Evolutionary conservation across 37 sponge, comb jelly and placozoan genomes (phyloP).

Genomic region (Agelas oroides): DNA sequence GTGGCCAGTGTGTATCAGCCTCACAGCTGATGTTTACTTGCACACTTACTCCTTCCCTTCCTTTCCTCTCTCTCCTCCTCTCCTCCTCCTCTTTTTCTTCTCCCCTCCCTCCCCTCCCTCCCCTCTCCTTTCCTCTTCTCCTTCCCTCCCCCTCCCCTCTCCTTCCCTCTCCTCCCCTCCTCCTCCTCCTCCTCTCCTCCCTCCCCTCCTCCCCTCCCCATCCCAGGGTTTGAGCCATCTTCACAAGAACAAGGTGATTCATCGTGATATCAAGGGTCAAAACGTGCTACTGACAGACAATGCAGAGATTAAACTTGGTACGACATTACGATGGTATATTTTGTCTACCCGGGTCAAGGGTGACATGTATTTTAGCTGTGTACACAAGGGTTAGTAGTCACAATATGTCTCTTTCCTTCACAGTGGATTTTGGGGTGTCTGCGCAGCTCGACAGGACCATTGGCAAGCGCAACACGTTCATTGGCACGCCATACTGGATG

Average conservation of each 20-base stretch:
- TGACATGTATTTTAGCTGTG: too few relatives aligned
- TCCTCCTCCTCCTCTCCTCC: too few relatives aligned
- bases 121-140: too few relatives aligned
- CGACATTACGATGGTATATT: not conserved
- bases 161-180: too few relatives aligned
- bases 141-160: not conserved
- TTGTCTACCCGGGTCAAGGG: too few relatives aligned
- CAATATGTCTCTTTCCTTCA: not conserved
- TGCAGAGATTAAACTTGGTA: constrained; percentile 97
- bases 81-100: not conserved
- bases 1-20: too few relatives aligned
- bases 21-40: too few relatives aligned
- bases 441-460: constrained; percentile 97
- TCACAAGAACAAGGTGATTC: constrained; percentile 97
- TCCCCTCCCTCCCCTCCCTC: too few relatives aligned
- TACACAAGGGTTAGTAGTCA: not conserved
- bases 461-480: constrained; percentile 97
- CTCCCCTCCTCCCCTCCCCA: not conserved
- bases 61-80: not conserved
- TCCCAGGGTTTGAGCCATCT: constrained; percentile 91
- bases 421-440: constrained; percentile 98
- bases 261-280: constrained; percentile 98
- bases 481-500: constrained; percentile 99
- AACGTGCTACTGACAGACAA: constrained; percentile 97
- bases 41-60: not conserved